A percentile compares a stretch with the other conserved stretches of the same genome.
phyloP scores from a whole-genome alignment of 2,113 vertebrate species.

The Calidris pygmaea region DNA sequence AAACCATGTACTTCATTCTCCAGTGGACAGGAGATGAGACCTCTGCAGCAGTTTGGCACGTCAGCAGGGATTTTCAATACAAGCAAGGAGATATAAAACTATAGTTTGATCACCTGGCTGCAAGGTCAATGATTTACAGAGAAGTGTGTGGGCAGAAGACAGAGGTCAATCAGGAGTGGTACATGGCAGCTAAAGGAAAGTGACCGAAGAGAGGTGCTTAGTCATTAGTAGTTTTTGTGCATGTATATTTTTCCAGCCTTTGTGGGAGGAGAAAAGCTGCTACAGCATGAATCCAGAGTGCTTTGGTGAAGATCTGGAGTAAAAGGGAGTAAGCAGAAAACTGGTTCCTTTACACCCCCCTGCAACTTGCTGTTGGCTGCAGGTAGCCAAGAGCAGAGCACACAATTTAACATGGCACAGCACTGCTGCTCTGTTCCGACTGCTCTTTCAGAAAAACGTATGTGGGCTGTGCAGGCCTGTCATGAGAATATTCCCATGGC shows the following conservation, averaged over 20 bases:
- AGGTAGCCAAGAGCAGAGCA: accelerated
- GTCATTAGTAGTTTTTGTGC: neutral
- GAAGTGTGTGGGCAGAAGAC: neutral
- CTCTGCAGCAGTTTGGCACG: neutral
- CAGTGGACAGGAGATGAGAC: neutral
- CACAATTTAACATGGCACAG: accelerated
- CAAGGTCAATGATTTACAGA: neutral
- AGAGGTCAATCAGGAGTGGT: neutral
- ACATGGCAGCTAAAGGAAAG: neutral
- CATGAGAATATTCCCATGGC: conserved; percentile 31
- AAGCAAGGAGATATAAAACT: neutral
- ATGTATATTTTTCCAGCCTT: neutral
- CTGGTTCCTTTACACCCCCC: neutral
- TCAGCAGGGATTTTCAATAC: neutral
- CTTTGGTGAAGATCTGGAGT: neutral
- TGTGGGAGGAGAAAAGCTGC: neutral
- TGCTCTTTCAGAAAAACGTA: neutral
- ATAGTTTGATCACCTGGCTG: neutral
- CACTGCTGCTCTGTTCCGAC: neutral
- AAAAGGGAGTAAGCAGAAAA: neutral
- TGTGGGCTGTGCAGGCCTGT: neutral
- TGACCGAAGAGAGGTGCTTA: neutral
- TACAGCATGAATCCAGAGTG: neutral
- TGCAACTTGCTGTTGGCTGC: neutral
- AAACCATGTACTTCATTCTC: neutral